Conservation (phyloP, 1,140 invertebrate species). For the Prorops nasuta region DNA sequence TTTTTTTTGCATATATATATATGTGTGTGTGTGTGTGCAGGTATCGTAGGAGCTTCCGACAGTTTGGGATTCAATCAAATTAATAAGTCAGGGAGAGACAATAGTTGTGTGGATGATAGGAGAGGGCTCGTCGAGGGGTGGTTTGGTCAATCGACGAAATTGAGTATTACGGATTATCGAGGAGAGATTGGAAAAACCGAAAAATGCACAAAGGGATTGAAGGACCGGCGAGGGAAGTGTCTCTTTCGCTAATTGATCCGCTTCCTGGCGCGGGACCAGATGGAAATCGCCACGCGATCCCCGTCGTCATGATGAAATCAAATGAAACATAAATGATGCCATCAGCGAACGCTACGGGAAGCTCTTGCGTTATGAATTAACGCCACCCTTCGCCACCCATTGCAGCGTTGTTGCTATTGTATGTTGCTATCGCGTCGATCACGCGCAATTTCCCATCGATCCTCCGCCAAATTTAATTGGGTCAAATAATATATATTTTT, state of each 20-base stretch:
- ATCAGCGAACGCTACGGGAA: slow-evolving; percentile 23
- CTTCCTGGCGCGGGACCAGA: slow-evolving; percentile 21
- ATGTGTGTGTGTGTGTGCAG: too few relatives aligned
- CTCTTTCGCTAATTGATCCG: slow-evolving; percentile 33
- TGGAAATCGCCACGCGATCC: slow-evolving; percentile 14
- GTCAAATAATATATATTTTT: too few relatives aligned
- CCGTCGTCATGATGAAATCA: slow-evolving; percentile 39
- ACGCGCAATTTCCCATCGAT: too few relatives aligned
- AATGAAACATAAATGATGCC: slow-evolving; percentile 50
- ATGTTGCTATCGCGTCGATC: too few relatives aligned
- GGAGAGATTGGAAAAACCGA: slow-evolving; percentile 17
- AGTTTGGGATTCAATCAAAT: slow-evolving; percentile 54
- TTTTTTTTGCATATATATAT: too few relatives aligned
- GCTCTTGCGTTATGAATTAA: slow-evolving; percentile 42
- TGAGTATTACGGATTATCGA: slow-evolving; percentile 55
- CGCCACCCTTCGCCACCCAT: slow-evolving; percentile 23
- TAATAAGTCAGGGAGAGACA: slow-evolving; percentile 55
- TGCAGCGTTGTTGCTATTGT: too few relatives aligned
- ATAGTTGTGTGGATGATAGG: slow-evolving; percentile 39
- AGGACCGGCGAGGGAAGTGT: slow-evolving; percentile 30
- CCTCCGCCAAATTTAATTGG: too few relatives aligned
- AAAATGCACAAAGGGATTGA: slow-evolving; percentile 29
- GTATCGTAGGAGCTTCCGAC: too few relatives aligned
- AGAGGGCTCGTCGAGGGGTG: slow-evolving; percentile 37
- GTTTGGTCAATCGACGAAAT: slow-evolving; percentile 55